Conservation (phyloP, 2,888 invertebrate species). For the Malthinus seriepunctatus region DNA sequence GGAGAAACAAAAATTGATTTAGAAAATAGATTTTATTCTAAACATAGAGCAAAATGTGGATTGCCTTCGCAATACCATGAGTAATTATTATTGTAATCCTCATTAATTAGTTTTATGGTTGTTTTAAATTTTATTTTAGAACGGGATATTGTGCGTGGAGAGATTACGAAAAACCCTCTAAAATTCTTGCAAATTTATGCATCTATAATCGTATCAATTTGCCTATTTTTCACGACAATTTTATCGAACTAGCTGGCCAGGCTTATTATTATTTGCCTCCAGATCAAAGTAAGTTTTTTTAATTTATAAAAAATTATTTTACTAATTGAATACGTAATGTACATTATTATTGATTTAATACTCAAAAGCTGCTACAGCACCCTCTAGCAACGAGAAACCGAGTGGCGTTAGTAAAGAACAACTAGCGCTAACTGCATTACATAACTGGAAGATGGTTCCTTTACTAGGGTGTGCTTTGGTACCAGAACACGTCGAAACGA, state of each 20-base stretch:
- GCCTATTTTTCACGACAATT: slow-evolving; percentile 58
- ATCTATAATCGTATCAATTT: slow-evolving; percentile 61
- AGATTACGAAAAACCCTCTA: slow-evolving; percentile 71
- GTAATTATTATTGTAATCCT: slow-evolving; percentile 53
- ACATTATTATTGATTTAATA: neutral
- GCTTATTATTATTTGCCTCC: slow-evolving; percentile 39
- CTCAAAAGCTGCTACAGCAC: neutral
- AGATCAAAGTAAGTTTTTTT: neutral
- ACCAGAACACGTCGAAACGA: slow-evolving; percentile 90
- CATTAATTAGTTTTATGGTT: neutral
- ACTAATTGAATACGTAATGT: neutral
- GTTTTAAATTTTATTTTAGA: slow-evolving; percentile 42
- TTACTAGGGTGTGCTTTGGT: slow-evolving; percentile 77
- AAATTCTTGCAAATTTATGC: slow-evolving; percentile 74
- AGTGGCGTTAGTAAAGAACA: slow-evolving; percentile 61
- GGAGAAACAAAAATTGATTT: slow-evolving; percentile 85
- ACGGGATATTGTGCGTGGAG: slow-evolving; percentile 78
- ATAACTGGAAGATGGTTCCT: slow-evolving; percentile 76
- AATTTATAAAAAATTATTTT: neutral
- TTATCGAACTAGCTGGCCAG: slow-evolving; percentile 59
- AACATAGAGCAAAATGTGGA: slow-evolving; percentile 80
- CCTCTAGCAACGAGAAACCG: neutral
- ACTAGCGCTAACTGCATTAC: slow-evolving; percentile 75
- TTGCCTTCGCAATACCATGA: slow-evolving; percentile 69
- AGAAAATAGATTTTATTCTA: slow-evolving; percentile 82